Evolutionary conservation across 2,113 vertebrate species (phyloP).

Genomic region (Nycticorax nycticorax): DNA sequence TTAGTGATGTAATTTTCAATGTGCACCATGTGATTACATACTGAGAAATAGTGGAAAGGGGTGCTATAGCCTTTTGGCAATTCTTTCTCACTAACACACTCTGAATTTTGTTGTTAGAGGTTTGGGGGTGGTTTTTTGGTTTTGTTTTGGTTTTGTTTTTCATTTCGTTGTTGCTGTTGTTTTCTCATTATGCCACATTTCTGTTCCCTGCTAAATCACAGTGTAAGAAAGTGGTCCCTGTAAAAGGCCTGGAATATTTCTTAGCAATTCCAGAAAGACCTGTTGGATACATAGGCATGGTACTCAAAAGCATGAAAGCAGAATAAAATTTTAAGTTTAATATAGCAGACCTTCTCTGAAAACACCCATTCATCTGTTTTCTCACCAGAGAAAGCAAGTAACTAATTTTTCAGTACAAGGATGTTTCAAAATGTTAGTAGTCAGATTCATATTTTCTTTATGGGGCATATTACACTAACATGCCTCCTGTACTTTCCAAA

Average conservation of each 20-base stretch:
- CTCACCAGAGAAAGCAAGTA: not conserved
- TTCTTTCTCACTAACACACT: not conserved
- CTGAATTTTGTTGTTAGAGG: not conserved
- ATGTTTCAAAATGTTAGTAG: not conserved
- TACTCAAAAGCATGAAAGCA: not conserved
- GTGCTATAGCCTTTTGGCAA: not conserved
- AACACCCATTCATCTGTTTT: not conserved
- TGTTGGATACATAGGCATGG: not conserved
- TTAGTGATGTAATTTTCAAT: not conserved
- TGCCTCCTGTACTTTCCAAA: not conserved
- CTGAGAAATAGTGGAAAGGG: not conserved
- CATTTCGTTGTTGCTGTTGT: not conserved
- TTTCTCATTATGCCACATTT: not conserved
- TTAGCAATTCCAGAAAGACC: not conserved
- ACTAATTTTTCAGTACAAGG: not conserved
- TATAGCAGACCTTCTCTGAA: not conserved
- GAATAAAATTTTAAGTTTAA: not conserved
- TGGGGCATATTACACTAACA: not conserved
- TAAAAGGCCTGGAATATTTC: not conserved
- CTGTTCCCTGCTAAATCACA: not conserved
- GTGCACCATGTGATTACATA: not conserved
- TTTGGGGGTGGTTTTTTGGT: not conserved
- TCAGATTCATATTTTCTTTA: not conserved
- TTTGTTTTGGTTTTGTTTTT: not conserved
- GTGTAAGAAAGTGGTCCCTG: not conserved